A percentile compares a stretch with the other conserved stretches of the same genome.
Conservation (phyloP, 2,113 vertebrate genomes). For the Eptesicus fuscus region DNA sequence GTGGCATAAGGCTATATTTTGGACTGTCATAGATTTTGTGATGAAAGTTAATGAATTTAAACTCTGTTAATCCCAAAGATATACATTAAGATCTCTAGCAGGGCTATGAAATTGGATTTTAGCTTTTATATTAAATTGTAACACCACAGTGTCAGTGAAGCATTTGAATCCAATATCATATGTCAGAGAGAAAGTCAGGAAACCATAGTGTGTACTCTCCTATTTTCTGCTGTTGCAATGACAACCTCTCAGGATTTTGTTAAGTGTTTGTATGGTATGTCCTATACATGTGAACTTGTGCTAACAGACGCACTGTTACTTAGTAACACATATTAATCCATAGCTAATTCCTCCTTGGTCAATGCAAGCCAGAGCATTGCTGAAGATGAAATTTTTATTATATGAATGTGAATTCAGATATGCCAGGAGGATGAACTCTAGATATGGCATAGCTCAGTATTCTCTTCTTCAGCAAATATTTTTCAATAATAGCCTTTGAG, state of each 20-base stretch:
- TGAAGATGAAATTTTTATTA: background rate
- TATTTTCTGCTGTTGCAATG: background rate
- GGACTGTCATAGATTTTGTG: background rate
- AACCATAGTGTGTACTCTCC: background rate
- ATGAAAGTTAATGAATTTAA: conserved; percentile 46
- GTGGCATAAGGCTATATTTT: background rate
- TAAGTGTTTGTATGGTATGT: background rate
- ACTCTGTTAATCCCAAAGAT: background rate
- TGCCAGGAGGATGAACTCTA: background rate
- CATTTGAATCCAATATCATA: conserved; percentile 18
- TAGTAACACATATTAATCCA: background rate
- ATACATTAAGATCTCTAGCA: background rate
- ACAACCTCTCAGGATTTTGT: background rate
- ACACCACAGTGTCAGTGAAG: background rate
- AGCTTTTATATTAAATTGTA: conserved; percentile 18
- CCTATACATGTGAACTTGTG: background rate
- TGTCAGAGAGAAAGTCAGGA: background rate
- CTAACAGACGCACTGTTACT: background rate
- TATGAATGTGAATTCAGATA: background rate
- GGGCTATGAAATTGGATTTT: conserved; percentile 12
- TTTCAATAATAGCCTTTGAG: conserved; percentile 33
- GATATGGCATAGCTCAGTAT: background rate
- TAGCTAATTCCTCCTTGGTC: background rate
- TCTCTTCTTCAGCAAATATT: conserved; percentile 41
- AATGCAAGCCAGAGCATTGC: background rate